Evolutionary conservation across 2,113 vertebrate genomes (phyloP).

Genomic region (Scatophagus argus): DNA sequence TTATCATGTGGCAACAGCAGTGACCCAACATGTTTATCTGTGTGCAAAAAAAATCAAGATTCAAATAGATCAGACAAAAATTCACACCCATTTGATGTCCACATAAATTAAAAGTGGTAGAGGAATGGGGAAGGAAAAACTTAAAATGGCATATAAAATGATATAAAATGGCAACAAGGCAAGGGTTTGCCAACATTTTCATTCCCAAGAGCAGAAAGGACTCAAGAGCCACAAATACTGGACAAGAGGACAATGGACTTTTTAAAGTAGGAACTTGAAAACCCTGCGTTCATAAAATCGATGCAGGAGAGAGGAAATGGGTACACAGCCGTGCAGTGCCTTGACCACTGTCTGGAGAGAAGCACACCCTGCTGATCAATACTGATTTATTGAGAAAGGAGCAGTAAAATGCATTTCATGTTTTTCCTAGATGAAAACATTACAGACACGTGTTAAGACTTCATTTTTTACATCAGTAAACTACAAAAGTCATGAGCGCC

Average conservation of each 20-base stretch:
- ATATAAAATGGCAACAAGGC: slow-evolving; percentile 49
- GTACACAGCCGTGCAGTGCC: slow-evolving; percentile 51
- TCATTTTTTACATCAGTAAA: slow-evolving; percentile 25
- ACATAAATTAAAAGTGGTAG: neutral
- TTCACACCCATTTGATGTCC: neutral
- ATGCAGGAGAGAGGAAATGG: slow-evolving; percentile 74
- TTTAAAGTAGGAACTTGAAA: slow-evolving; percentile 62
- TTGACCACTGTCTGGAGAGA: slow-evolving; percentile 75
- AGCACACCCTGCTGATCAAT: slow-evolving; percentile 67
- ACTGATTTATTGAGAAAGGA: slow-evolving; percentile 61
- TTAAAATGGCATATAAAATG: no score
- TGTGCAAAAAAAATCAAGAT: neutral
- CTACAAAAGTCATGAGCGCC: neutral
- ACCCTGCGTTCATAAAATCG: slow-evolving; percentile 75
- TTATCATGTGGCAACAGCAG: neutral
- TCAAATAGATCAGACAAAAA: neutral
- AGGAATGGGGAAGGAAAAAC: neutral
- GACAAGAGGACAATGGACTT: slow-evolving; percentile 56
- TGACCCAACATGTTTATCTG: neutral
- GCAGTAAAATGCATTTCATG: slow-evolving; percentile 59
- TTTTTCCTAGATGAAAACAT: slow-evolving; percentile 42
- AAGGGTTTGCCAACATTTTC: slow-evolving; percentile 41
- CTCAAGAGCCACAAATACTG: slow-evolving; percentile 47
- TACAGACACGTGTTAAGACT: slow-evolving; percentile 19
- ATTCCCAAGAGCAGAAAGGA: slow-evolving; percentile 43